These are phyloP conservation scores for Caretta caretta DNA, from an alignment of 2,113 vertebrate genomes.

Conservation along the genomic window DNA sequence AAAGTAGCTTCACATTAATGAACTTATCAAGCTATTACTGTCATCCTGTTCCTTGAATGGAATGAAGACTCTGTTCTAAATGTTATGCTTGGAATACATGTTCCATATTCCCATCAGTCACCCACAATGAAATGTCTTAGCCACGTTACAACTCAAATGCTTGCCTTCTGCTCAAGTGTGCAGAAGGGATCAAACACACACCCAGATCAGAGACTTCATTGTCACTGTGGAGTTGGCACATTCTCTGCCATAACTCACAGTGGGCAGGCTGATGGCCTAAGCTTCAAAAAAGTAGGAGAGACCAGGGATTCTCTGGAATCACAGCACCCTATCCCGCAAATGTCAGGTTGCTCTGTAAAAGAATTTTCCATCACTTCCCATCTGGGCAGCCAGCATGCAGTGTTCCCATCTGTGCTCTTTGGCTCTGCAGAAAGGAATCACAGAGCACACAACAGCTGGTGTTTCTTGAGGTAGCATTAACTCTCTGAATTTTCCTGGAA, in stretches of 20 bases:
- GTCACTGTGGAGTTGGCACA: neutral
- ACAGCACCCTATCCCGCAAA: neutral
- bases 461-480: neutral
- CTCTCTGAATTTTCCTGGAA: neutral
- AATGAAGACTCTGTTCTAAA: neutral
- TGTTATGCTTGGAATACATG: neutral
- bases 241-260: neutral
- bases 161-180: neutral
- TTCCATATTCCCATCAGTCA: neutral
- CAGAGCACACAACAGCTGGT: neutral
- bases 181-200: neutral
- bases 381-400: neutral
- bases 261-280: neutral
- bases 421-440: neutral
- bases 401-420: neutral
- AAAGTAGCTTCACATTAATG: neutral
- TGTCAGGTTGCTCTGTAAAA: neutral
- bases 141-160: neutral
- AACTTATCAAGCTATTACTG: neutral
- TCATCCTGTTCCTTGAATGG: neutral
- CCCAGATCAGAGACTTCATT: neutral
- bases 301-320: neutral
- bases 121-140: neutral
- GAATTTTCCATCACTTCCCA: neutral
- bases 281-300: neutral